Evolutionary conservation across 2,797 vertebrate genomes (phyloP).

Genomic region (Notolabrus celidotus): DNA sequence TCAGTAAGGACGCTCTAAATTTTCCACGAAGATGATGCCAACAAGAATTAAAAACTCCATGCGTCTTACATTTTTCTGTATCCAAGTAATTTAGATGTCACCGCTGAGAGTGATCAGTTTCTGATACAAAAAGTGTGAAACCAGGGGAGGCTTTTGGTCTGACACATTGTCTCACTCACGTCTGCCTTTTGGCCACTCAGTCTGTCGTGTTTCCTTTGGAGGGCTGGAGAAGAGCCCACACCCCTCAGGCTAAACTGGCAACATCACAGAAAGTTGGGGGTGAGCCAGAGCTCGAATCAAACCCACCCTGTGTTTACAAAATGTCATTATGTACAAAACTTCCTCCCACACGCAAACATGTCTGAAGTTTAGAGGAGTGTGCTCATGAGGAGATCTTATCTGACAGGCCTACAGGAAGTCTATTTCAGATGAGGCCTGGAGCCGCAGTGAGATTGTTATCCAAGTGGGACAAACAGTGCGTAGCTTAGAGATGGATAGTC

Average conservation of each 20-base stretch:
- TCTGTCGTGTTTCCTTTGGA: conserved; percentile 56
- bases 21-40: background rate
- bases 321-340: conserved; percentile 62
- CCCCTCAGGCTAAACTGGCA: conserved; percentile 69
- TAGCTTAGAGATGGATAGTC: conserved; percentile 38
- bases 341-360: conserved; percentile 45
- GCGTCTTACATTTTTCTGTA: conserved; percentile 6
- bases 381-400: conserved; percentile 64
- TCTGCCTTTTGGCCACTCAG: conserved; percentile 46
- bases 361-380: conserved; percentile 40
- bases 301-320: conserved; percentile 70
- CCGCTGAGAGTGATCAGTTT: conserved; percentile 8
- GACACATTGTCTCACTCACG: conserved; percentile 49
- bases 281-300: conserved; percentile 64
- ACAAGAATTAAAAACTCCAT: conserved; percentile 11
- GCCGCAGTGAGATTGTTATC: conserved; percentile 57
- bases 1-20: background rate
- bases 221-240: conserved; percentile 66
- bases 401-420: conserved; percentile 59
- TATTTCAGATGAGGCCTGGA: conserved; percentile 43
- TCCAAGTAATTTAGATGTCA: conserved; percentile 6
- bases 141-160: conserved; percentile 42
- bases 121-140: conserved; percentile 17
- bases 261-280: conserved; percentile 53
- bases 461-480: conserved; percentile 38